Conservation (phyloP, 2,113 vertebrate genomes). For the Pterophyllum scalare region DNA sequence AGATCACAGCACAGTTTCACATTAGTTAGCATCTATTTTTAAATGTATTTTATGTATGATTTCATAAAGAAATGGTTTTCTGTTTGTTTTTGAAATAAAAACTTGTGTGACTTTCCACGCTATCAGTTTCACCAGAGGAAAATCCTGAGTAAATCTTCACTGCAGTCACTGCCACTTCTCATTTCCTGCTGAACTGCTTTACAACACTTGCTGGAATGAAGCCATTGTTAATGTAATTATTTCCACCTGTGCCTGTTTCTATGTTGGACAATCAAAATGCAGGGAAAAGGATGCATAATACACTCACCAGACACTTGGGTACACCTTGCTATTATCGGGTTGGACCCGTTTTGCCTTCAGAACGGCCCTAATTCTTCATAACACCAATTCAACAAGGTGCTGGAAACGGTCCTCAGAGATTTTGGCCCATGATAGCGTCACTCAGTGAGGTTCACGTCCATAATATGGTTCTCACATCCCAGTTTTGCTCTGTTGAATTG, state of each 20-base stretch:
- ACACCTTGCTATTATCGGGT: background rate
- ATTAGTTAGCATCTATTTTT: background rate
- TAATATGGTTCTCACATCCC: background rate
- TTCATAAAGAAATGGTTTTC: background rate
- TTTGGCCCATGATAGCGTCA: background rate
- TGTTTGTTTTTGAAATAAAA: background rate
- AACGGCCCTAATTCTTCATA: background rate
- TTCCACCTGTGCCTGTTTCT: background rate
- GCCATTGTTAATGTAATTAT: background rate
- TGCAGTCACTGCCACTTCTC: background rate
- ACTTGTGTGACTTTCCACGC: background rate
- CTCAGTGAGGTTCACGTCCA: background rate
- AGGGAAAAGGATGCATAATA: background rate
- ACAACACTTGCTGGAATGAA: background rate
- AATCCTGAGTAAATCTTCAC: background rate
- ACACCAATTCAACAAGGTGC: background rate
- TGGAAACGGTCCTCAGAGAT: background rate
- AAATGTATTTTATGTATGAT: background rate
- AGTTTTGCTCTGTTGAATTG: background rate
- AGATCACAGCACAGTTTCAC: background rate
- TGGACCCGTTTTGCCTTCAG: background rate
- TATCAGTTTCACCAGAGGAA: background rate
- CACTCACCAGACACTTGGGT: background rate
- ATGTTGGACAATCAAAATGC: background rate
- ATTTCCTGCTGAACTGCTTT: background rate